phyloP scores from a whole-genome alignment of 2,888 invertebrate genomes.

The Lamproptera curius region DNA sequence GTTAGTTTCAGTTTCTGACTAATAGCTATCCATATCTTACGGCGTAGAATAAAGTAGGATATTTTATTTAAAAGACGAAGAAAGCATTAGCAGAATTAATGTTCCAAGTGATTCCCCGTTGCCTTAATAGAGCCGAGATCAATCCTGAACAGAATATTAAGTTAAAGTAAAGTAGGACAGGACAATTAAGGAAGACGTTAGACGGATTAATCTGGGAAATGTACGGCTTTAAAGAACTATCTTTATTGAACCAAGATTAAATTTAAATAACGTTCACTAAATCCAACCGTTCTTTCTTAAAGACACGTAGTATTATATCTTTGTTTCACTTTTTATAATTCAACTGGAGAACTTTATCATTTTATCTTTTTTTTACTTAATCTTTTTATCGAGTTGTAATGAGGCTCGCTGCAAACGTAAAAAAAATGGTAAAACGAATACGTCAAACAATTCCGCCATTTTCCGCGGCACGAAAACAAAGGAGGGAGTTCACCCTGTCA shows the following conservation, averaged over 20 bases:
- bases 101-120: conserved; percentile 1
- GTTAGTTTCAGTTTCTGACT: too few species aligned
- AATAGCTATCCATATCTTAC: too few species aligned
- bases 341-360: too few species aligned
- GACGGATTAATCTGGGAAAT: background rate
- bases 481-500: background rate
- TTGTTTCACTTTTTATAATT: too few species aligned
- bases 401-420: background rate
- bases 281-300: too few species aligned
- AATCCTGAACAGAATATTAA: conserved; percentile 1
- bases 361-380: background rate
- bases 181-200: background rate
- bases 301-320: too few species aligned
- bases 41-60: too few species aligned
- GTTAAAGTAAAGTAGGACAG: background rate
- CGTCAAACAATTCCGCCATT: background rate
- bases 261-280: too few species aligned
- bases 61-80: background rate
- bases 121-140: conserved; percentile 1
- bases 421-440: background rate
- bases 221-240: too few species aligned
- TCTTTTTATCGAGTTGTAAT: background rate
- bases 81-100: conserved; percentile 5
- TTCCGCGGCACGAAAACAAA: background rate
- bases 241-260: too few species aligned